These are phyloP conservation scores for Leptinotarsa undecemlineata DNA, from an alignment of 1,140 invertebrate genomes.

Conservation along the genomic window DNA sequence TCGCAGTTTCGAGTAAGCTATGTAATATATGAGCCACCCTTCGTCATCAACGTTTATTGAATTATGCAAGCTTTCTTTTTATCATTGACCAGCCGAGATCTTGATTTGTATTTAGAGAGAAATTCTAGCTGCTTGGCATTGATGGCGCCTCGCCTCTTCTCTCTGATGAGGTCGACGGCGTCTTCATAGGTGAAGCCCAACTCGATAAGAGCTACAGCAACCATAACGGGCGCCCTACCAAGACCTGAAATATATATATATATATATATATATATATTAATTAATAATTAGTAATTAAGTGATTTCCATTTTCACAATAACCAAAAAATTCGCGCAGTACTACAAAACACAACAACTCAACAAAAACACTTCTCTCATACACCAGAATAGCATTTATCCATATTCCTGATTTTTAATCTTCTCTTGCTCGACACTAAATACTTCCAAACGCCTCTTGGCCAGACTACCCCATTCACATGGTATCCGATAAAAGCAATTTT, in stretches of 20 bases:
- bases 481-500: too few relatives aligned
- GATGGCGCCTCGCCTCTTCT: constrained; percentile 85
- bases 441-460: too few relatives aligned
- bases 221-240: constrained; percentile 83
- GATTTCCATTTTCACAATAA: neutral
- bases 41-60: constrained; percentile 11
- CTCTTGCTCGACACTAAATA: neutral
- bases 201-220: constrained; percentile 85
- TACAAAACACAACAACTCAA: too few relatives aligned
- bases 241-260: constrained; percentile 62
- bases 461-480: too few relatives aligned
- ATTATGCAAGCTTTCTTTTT: constrained; percentile 24
- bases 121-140: constrained; percentile 85
- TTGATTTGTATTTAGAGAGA: constrained; percentile 83
- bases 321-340: neutral
- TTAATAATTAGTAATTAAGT: too few relatives aligned
- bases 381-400: too few relatives aligned
- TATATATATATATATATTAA: too few relatives aligned
- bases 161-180: constrained; percentile 83
- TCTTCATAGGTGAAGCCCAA: constrained; percentile 88
- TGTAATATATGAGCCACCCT: constrained; percentile 6
- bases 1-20: neutral
- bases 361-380: neutral
- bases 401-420: neutral
- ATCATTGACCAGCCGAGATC: constrained; percentile 56